Evolutionary conservation across 2,113 vertebrate species (phyloP).

Genomic region (Thinocorus orbignyianus): DNA sequence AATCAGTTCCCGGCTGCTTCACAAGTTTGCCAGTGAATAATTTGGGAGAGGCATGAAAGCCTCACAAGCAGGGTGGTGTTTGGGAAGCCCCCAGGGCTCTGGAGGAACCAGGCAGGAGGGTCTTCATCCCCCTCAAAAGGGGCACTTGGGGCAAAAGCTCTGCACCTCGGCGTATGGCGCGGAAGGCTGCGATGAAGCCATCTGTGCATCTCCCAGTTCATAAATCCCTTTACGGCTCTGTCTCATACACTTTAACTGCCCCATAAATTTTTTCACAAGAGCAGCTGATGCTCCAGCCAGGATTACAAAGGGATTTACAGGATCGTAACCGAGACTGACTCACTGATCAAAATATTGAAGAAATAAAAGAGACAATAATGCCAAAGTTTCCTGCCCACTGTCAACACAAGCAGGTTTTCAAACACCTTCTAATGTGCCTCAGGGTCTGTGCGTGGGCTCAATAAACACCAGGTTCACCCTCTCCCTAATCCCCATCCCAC

Average conservation of each 20-base stretch:
- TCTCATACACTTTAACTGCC: conserved; percentile 56
- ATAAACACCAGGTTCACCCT: neutral
- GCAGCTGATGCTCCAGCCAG: conserved; percentile 45
- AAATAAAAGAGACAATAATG: conserved; percentile 17
- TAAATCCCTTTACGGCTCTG: conserved; percentile 64
- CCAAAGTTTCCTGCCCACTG: neutral
- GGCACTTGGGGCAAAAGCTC: neutral
- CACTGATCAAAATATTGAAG: conserved; percentile 60
- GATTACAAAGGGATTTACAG: conserved; percentile 66
- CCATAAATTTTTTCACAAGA: conserved; percentile 64
- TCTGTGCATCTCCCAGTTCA: conserved; percentile 62
- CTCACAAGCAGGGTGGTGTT: neutral
- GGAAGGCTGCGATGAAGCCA: conserved; percentile 34
- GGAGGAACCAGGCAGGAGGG: neutral
- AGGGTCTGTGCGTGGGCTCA: neutral
- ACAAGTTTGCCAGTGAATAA: conserved; percentile 13
- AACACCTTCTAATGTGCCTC: neutral
- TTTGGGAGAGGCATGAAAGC: conserved; percentile 31
- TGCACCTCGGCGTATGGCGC: neutral
- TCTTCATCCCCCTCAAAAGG: neutral
- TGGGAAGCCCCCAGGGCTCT: accelerated
- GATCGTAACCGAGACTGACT: conserved; percentile 26
- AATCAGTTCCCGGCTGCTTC: conserved; percentile 18
- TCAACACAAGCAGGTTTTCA: neutral
- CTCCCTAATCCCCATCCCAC: neutral